Percentiles rank a stretch among this genome's conserved stretches.
phyloP scores from a whole-genome alignment of 2,113 vertebrate species.

The Apaloderma vittatum region DNA sequence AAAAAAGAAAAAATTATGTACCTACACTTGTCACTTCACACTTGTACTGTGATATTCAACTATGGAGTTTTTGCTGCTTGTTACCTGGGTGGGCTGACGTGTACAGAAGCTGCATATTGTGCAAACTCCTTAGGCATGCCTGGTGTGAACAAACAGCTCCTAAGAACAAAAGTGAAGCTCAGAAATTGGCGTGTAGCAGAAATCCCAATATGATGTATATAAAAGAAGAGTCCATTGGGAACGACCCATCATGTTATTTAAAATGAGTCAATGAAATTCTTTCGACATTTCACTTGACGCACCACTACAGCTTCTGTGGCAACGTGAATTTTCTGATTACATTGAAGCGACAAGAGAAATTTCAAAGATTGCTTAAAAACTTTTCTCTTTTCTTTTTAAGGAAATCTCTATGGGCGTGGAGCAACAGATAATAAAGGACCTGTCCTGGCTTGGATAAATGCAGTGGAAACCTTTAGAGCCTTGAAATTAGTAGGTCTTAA shows the following conservation, averaged over 20 bases:
- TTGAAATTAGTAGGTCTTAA: constrained; percentile 75
- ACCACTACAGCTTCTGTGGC: not conserved
- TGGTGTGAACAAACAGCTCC: not conserved
- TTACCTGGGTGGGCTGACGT: not conserved
- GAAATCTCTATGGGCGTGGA: constrained; percentile 84
- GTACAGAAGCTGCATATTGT: not conserved
- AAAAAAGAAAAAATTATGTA: not conserved
- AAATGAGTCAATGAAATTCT: not conserved
- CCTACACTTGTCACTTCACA: not conserved
- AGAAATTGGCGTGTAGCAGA: not conserved
- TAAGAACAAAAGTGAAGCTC: not conserved
- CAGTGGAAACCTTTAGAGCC: constrained; percentile 73
- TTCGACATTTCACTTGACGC: not conserved
- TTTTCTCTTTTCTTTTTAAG: constrained; percentile 52
- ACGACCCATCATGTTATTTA: not conserved
- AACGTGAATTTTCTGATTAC: not conserved
- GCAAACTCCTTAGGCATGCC: not conserved
- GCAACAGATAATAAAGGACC: constrained; percentile 86
- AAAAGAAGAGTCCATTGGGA: not conserved
- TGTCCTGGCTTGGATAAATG: constrained; percentile 83
- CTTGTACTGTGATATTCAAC: not conserved
- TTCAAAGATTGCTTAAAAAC: not conserved
- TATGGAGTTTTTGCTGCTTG: not conserved
- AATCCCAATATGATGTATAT: not conserved
- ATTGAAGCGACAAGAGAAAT: not conserved